Evolutionary conservation across 2,113 vertebrate genomes (phyloP), one percentile per base, ranked within the genome.

Genomic region (Rousettus leschenaultii): DNA sequence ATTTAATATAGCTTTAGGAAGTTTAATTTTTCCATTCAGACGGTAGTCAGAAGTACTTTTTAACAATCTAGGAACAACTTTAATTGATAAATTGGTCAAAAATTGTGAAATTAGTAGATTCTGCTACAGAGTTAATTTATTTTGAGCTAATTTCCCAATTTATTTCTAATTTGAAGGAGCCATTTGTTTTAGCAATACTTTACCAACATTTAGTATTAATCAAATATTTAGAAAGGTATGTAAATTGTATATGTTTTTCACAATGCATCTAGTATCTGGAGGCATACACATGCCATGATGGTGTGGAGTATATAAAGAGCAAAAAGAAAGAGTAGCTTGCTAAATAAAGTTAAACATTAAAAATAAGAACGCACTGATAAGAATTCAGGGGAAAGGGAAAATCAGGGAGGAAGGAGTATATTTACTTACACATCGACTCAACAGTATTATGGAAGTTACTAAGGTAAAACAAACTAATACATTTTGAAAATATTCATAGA

Each of bases 381-480:
- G 77, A 94, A 92, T 38, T 21, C n/a, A 83, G 55, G 30, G n/a
- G 61, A 94, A 38, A 88, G 51, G 26, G 87, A 94, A 92, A 48
- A n/a, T 61, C 35, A 74, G 10, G 15, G 28, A 48, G 33, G 51
- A 79, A 59, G 33, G 14, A 57, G 13, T 30, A 45, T 80, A 89
- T 96, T 48, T 3, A 94, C 65, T 90, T 96, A 85, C 6, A 87
- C 24, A 63, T 96, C 68, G 95, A 96, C 65, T 95, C 87, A 82
- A 87, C 93, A 97, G 98, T 97, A 97, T 95, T 73, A 71, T 12
- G 61, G 91, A 95, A 93, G 65, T 75, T 97, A 97, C 91, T 94
- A 98, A 98, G 93, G 96, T 96, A 98, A 98, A 98, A 98, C 96
- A 98, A 99, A 99, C 97, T 97, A 98, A 99, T 98, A 97, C 98